Evolutionary conservation across 2,113 vertebrate species (phyloP).

Genomic region (Phylloscopus whistleri): DNA sequence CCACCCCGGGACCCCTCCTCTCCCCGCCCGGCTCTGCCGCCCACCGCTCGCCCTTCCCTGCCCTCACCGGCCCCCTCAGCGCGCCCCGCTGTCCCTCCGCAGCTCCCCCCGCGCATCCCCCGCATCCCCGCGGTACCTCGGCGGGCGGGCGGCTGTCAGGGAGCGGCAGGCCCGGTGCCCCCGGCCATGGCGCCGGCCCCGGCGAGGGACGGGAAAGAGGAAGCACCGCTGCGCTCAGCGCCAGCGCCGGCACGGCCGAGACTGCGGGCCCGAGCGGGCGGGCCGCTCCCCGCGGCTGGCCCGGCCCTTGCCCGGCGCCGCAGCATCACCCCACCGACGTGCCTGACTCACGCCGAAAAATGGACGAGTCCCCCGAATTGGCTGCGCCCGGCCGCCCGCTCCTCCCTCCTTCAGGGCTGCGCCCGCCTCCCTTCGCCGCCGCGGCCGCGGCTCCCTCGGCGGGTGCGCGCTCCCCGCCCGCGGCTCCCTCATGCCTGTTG

Average conservation of each 20-base stretch:
- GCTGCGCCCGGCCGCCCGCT: neutral
- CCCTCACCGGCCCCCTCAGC: neutral
- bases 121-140: neutral
- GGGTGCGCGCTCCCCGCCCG: neutral
- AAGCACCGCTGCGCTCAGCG: neutral
- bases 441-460: neutral
- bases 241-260: neutral
- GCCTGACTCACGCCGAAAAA: constrained; percentile 37
- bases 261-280: neutral
- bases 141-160: neutral
- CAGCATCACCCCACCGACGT: constrained; percentile 45
- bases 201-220: neutral
- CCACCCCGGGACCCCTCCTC: neutral
- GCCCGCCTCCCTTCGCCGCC: neutral
- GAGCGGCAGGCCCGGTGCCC: constrained; percentile 4
- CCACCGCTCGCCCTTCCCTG: neutral
- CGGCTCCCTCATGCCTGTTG: neutral
- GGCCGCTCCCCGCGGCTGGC: neutral
- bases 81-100: neutral
- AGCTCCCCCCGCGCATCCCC: neutral
- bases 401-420: neutral
- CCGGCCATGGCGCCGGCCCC: neutral
- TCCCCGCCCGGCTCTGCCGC: neutral
- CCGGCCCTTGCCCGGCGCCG: neutral
- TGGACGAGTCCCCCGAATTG: constrained; percentile 18